These are phyloP conservation scores for Gyps fulvus DNA, from an alignment of 2,113 vertebrate species.

Conservation along the genomic window DNA sequence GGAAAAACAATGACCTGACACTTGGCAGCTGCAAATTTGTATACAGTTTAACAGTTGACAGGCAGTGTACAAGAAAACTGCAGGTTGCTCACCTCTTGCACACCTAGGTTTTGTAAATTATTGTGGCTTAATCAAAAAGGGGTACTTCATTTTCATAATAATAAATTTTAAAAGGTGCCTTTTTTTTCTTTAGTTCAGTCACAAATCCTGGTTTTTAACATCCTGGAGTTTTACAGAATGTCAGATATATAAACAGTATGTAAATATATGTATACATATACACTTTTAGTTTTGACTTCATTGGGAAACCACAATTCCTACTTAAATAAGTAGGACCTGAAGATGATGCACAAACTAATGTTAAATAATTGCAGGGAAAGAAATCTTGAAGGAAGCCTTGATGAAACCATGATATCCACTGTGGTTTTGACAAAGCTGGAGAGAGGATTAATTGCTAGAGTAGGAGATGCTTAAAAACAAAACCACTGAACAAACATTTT, in stretches of 20 bases:
- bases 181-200: not conserved
- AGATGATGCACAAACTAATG: not conserved
- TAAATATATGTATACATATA: not conserved
- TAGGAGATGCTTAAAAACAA: not conserved
- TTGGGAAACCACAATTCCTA: not conserved
- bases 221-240: not conserved
- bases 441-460: not conserved
- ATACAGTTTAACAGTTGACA: constrained; percentile 17
- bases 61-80: not conserved
- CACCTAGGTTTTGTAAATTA: not conserved
- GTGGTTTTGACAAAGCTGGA: not conserved
- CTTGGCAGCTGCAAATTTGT: constrained; percentile 22
- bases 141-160: not conserved
- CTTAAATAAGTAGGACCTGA: not conserved
- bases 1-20: not conserved
- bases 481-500: not conserved
- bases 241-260: not conserved
- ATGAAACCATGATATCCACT: not conserved
- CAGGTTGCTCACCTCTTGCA: not conserved
- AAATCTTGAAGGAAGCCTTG: not conserved
- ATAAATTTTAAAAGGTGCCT: not conserved
- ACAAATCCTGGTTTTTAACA: not conserved
- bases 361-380: not conserved
- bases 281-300: not conserved
- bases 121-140: not conserved